Percentiles rank a stretch among this genome's conserved stretches.
Conservation (phyloP, 2,888 invertebrate species). For the Ferrisia virgata region DNA sequence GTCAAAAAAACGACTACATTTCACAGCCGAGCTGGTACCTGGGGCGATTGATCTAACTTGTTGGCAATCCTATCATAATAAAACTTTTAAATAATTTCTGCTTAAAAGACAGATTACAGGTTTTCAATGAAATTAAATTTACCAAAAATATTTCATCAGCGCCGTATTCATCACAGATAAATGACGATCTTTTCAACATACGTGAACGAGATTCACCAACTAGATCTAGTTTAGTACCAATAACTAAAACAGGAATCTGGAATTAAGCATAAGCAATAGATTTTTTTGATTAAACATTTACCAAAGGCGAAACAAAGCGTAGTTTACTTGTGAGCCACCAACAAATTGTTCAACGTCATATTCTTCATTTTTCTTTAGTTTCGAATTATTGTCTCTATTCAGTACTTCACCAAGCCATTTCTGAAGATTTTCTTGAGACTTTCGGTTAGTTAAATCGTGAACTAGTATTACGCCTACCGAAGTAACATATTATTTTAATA, state of each 20-base stretch:
- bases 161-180: conserved; percentile 82
- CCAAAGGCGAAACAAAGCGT: not conserved
- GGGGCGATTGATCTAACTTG: conserved; percentile 79
- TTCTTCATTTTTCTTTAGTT: conserved; percentile 57
- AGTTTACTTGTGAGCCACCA: conserved; percentile 68
- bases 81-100: not conserved
- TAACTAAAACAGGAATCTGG: conserved; percentile 87
- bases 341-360: conserved; percentile 84
- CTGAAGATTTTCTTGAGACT: conserved; percentile 88
- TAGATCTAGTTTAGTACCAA: conserved; percentile 89
- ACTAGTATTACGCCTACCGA: conserved; percentile 81
- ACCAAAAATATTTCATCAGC: conserved; percentile 90
- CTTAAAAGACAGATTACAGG: not conserved
- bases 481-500: conserved; percentile 12
- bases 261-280: conserved; percentile 50
- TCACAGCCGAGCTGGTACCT: conserved; percentile 90
- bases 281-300: not conserved
- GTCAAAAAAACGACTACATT: conserved; percentile 90
- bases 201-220: conserved; percentile 70
- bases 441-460: conserved; percentile 93
- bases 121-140: too few relatives aligned
- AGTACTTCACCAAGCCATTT: conserved; percentile 91
- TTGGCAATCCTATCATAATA: conserved; percentile 58
- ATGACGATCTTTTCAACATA: conserved; percentile 63
- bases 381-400: conserved; percentile 64